These are phyloP conservation scores for Sardinella longiceps DNA, from an alignment of 2,797 vertebrate species.

Conservation along the genomic window DNA sequence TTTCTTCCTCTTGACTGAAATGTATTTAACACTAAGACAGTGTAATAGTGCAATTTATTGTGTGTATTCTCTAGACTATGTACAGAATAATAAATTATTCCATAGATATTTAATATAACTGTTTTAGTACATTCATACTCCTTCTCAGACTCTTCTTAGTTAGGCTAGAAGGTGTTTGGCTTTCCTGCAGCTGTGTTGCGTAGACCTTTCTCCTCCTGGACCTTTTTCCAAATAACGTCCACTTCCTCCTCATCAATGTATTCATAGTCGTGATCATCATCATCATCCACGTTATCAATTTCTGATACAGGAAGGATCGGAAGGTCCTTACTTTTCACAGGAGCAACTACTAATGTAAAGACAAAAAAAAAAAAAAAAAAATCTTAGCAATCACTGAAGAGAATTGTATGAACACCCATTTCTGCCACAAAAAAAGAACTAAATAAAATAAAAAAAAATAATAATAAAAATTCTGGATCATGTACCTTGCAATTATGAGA, in stretches of 20 bases:
- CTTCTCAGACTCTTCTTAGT: background rate
- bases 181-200: slow-evolving; percentile 29
- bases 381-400: background rate
- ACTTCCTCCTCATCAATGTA: slow-evolving; percentile 62
- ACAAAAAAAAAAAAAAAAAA: background rate
- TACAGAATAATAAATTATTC: background rate
- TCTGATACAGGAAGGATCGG: background rate
- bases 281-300: slow-evolving; percentile 42
- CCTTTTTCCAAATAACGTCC: slow-evolving; percentile 59
- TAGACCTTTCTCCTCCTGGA: slow-evolving; percentile 44
- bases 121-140: background rate
- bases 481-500: no score
- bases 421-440: no score
- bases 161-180: slow-evolving; percentile 37
- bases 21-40: background rate
- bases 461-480: no score
- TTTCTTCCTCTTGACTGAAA: background rate
- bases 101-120: background rate
- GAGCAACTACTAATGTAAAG: background rate
- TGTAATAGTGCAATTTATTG: background rate
- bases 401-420: no score
- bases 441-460: no score
- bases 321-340: background rate
- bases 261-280: slow-evolving; percentile 55
- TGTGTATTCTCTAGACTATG: background rate